Evolutionary conservation across 2,113 vertebrate species (phyloP).

Genomic region (Columba janthina): DNA sequence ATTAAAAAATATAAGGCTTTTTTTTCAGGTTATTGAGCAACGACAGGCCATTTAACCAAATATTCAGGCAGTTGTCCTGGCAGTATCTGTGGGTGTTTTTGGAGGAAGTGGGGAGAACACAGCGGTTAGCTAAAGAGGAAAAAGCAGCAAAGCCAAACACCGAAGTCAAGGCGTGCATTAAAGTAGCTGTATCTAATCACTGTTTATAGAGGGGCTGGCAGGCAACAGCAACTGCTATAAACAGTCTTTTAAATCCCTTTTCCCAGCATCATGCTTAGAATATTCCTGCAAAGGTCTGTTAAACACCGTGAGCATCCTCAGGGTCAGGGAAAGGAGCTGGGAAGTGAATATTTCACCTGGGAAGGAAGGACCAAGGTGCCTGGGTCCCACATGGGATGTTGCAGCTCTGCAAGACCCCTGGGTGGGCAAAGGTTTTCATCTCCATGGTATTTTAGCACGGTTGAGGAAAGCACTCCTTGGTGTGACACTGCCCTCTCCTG

Average conservation of each 20-base stretch:
- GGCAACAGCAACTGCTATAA: not conserved
- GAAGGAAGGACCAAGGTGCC: not conserved
- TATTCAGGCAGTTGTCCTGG: not conserved
- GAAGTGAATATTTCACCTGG: not conserved
- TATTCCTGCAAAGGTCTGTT: not conserved
- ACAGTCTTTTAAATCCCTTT: not conserved
- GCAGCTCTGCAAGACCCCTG: fast-evolving
- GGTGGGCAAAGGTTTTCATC: not conserved
- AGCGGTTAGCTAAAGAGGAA: not conserved
- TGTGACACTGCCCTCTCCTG: slow-evolving; percentile 65
- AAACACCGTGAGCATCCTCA: fast-evolving
- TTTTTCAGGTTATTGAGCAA: not conserved
- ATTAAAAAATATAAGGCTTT: not conserved
- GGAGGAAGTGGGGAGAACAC: slow-evolving; percentile 18
- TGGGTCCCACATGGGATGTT: fast-evolving
- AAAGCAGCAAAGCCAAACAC: not conserved
- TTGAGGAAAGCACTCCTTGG: fast-evolving
- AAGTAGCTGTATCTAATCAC: not conserved
- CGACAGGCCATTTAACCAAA: not conserved
- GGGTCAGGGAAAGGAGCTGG: not conserved
- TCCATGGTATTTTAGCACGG: fast-evolving
- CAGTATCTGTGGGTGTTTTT: not conserved
- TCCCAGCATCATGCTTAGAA: not conserved
- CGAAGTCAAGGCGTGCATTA: not conserved
- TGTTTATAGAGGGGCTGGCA: not conserved